Conservation (phyloP, 1,140 invertebrate species). For the Drosophila mauritiana region DNA sequence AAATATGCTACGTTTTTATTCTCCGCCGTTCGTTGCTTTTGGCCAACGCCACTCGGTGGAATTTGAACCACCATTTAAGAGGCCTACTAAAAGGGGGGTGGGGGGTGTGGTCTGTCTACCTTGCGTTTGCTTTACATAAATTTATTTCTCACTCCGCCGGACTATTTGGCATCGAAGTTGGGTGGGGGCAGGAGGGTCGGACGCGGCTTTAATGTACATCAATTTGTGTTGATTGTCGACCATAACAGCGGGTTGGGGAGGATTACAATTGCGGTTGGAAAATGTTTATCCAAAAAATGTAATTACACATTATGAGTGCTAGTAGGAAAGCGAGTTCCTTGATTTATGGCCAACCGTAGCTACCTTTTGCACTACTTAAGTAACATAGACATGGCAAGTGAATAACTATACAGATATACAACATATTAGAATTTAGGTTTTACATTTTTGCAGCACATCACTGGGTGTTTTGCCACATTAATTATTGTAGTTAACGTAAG, state of each 20-base stretch:
- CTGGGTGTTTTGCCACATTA: no score
- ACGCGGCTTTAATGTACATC: slow-evolving; percentile 42
- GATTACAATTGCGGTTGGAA: slow-evolving; percentile 5
- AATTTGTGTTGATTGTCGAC: slow-evolving; percentile 38
- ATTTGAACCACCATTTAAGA: slow-evolving; percentile 5
- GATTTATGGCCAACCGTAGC: neutral
- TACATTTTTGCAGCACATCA: no score
- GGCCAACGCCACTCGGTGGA: neutral
- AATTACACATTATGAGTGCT: slow-evolving; percentile 7
- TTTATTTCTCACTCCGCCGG: slow-evolving; percentile 39
- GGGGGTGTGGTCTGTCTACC: slow-evolving; percentile 41
- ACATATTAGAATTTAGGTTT: neutral
- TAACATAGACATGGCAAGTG: neutral
- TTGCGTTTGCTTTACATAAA: slow-evolving; percentile 60
- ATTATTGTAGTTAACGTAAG: no score
- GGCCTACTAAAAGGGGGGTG: slow-evolving; percentile 16
- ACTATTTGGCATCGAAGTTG: slow-evolving; percentile 7
- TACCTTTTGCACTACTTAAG: neutral
- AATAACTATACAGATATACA: neutral
- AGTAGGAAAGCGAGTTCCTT: neutral
- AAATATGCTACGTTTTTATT: slow-evolving; percentile 59
- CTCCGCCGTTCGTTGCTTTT: slow-evolving; percentile 1
- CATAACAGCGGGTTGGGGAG: slow-evolving; percentile 2
- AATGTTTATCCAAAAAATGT: slow-evolving; percentile 31
- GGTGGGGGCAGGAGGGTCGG: neutral